Evolutionary conservation across 2,888 invertebrate genomes (phyloP), one percentile per base, ranked within the genome.

Genomic region (Caenorhabditis afra): DNA sequence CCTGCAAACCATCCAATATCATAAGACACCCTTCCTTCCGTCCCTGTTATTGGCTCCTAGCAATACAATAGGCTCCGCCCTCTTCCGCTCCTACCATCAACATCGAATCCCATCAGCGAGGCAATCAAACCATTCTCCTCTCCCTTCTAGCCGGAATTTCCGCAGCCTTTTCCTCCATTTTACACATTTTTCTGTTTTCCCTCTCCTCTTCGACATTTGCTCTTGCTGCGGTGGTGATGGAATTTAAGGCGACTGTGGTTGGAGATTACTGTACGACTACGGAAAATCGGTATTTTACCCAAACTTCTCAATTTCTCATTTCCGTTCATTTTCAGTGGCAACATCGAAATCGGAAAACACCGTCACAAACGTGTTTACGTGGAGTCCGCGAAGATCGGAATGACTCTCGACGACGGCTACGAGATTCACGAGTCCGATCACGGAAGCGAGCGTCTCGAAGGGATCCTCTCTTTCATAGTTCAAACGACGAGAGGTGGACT

Each of bases 1-100:
- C 35, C 84, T 84, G 76, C n/a, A 84, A 78, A 47, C 18, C n/a
- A 10, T 45, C 41, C 37, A 44, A 61, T 18, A 16, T 59, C 16
- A 29, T 29, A 18, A 47, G 14, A 22, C 18, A 2, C 16, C 35
- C 41, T 2, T 41, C 41, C 2, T 41, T 41, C 14, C 41, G 11
- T 41, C n/a, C n/a, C n/a, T n/a, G n/a, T n/a, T n/a, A n/a, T 41
- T 41, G 41, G 41, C 41, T 41, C 29, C 7, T 29, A 3, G 7
- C 29, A 29, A 7, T 7, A 29, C 29, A 29, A 5, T 29, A 29
- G 29, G 3, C 29, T 3, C 14, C 37, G 50, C 10, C 66, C 55
- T 57, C 23, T 20, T 16, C 22, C 37, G 29, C 7, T 29, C 7
- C 23, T 49, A 20, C 41, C 39, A 35, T 20, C 62, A 50, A 50